These are phyloP conservation scores for Pseudopipra pipra DNA, from an alignment of 2,113 vertebrate species.

Conservation along the genomic window DNA sequence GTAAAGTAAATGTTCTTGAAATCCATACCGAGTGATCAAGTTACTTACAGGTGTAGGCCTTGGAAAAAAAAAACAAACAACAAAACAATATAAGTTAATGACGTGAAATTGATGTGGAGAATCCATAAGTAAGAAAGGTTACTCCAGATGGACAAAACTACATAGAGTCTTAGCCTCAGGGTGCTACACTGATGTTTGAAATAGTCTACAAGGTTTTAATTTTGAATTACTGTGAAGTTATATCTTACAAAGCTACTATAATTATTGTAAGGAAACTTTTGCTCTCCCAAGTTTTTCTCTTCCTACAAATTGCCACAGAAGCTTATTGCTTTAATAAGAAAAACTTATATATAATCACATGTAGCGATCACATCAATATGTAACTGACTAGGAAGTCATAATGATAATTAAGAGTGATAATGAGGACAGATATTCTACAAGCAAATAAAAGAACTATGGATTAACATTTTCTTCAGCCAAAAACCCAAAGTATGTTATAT, in stretches of 20 bases:
- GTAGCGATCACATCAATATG: neutral
- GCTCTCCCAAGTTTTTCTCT: neutral
- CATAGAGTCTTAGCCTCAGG: accelerated
- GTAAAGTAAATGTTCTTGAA: constrained; percentile 95
- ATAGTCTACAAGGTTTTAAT: neutral
- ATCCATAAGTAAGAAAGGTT: neutral
- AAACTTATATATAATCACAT: neutral
- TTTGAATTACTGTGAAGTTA: neutral
- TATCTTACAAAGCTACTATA: neutral
- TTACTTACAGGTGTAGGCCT: constrained; percentile 90
- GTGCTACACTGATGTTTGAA: neutral
- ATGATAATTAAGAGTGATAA: neutral
- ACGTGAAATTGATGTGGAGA: neutral
- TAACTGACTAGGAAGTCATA: accelerated
- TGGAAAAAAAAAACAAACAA: constrained; percentile 26
- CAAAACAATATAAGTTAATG: neutral
- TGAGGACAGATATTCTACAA: neutral
- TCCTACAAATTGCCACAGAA: neutral
- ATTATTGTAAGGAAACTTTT: neutral
- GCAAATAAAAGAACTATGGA: neutral
- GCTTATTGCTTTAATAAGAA: neutral
- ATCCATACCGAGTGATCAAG: constrained; percentile 88
- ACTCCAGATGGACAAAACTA: neutral
- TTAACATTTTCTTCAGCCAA: neutral
- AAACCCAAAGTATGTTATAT: neutral